Evolutionary conservation across 2,888 invertebrate species (phyloP).

Genomic region (Pecten maximus): DNA sequence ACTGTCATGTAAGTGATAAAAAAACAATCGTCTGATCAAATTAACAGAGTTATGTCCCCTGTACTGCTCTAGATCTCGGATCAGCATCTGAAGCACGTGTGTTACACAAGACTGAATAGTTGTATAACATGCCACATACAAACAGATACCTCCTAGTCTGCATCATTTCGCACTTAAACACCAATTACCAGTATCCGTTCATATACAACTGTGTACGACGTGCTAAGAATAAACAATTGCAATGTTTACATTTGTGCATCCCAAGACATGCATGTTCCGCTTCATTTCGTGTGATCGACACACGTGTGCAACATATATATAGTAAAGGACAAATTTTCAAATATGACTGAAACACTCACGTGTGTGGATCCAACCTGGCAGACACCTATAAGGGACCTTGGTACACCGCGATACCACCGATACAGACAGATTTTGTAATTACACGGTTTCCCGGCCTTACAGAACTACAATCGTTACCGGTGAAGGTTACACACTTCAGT

Average conservation of each 20-base stretch:
- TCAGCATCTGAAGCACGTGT: slow-evolving; percentile 28
- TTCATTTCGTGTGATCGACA: background rate
- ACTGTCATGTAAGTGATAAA: too few relatives aligned
- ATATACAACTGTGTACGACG: background rate
- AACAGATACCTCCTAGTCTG: background rate
- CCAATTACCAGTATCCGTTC: background rate
- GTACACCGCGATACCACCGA: background rate
- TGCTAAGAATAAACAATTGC: background rate
- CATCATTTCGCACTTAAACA: background rate
- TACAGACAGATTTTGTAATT: background rate
- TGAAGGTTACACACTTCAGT: background rate
- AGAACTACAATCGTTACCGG: background rate
- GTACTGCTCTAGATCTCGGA: background rate
- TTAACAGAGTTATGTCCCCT: background rate
- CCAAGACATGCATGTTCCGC: background rate
- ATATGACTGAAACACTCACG: background rate
- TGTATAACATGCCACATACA: background rate
- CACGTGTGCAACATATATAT: background rate
- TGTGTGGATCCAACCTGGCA: background rate
- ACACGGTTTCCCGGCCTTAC: background rate
- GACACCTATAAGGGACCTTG: background rate
- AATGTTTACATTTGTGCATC: slow-evolving; percentile 1
- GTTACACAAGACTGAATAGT: background rate
- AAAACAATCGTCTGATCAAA: too few relatives aligned
- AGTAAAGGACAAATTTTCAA: background rate